Conservation (phyloP, 37 sponge, comb jelly and placozoan genomes). For the Agelas oroides region DNA sequence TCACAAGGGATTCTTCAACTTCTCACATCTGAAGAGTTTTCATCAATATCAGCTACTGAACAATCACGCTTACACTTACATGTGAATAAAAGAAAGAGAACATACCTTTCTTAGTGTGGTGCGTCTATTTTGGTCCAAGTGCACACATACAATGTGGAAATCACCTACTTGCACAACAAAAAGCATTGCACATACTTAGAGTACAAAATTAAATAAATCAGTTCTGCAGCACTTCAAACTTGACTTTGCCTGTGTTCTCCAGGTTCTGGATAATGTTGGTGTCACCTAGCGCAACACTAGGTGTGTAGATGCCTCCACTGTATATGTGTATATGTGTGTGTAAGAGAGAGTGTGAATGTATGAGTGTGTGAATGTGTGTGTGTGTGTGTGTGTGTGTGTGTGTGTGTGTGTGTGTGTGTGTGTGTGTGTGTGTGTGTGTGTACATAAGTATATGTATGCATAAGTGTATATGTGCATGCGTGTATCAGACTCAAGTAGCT, state of each 20-base stretch:
- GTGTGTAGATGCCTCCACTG: slow-evolving; percentile 88
- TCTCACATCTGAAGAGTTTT: too few species aligned
- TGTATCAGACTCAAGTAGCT: too few species aligned
- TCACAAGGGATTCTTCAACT: too few species aligned
- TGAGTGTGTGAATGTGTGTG: background rate
- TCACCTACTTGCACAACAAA: too few species aligned
- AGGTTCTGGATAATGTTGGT: slow-evolving; percentile 73
- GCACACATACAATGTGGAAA: too few species aligned
- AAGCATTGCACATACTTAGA: too few species aligned
- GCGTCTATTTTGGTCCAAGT: too few species aligned
- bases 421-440: slow-evolving; percentile 1
- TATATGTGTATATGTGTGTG: background rate
- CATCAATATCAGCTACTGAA: too few species aligned
- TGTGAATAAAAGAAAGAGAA: too few species aligned
- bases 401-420: background rate
- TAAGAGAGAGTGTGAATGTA: background rate
- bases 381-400: slow-evolving; percentile 5
- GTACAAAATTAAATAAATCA: background rate
- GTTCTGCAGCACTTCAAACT: slow-evolving; percentile 60
- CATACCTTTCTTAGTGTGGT: too few species aligned
- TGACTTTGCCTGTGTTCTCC: slow-evolving; percentile 69
- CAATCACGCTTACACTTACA: too few species aligned
- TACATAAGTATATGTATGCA: background rate
- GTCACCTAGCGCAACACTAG: slow-evolving; percentile 69
- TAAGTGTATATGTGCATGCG: too few species aligned